A percentile compares a stretch with the other conserved stretches of the same genome.
phyloP scores from a whole-genome alignment of 2,888 invertebrate species.

The Ormyrus thymus region DNA sequence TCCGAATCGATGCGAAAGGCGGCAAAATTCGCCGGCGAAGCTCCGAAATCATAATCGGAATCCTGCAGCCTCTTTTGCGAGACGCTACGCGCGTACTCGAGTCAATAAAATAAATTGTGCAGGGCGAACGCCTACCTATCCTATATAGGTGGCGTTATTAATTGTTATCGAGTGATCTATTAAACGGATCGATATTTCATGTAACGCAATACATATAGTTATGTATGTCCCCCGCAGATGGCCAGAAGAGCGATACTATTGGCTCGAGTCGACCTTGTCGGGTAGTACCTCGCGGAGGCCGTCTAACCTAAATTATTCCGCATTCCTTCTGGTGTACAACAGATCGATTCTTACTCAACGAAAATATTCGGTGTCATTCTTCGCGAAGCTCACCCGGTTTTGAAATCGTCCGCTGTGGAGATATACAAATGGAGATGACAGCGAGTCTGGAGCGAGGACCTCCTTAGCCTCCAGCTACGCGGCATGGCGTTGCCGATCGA shows the following conservation, averaged over 20 bases:
- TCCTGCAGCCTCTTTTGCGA: too few species aligned
- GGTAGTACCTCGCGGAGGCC: constrained; percentile 36
- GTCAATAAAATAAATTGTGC: constrained; percentile 22
- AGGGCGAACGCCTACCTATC: neutral
- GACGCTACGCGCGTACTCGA: neutral
- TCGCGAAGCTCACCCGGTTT: neutral
- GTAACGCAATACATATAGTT: constrained; percentile 23
- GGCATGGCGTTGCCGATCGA: neutral
- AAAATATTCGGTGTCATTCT: constrained; percentile 36
- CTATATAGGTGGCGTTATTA: constrained; percentile 26
- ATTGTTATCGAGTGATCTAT: constrained; percentile 47
- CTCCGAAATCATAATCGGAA: too few species aligned
- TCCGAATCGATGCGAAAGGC: constrained; percentile 34
- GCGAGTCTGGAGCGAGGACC: constrained; percentile 34
- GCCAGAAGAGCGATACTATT: neutral
- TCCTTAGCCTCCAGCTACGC: constrained; percentile 44
- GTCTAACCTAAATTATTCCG: constrained; percentile 46
- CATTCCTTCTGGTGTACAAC: constrained; percentile 33
- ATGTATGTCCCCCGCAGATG: neutral
- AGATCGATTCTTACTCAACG: constrained; percentile 30
- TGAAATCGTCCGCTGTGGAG: too few species aligned
- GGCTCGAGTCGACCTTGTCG: constrained; percentile 40
- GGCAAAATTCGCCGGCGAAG: too few species aligned
- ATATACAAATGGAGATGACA: too few species aligned
- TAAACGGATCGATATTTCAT: constrained; percentile 40